phyloP scores from a whole-genome alignment of 2,113 vertebrate species.

The Pedetes capensis region DNA sequence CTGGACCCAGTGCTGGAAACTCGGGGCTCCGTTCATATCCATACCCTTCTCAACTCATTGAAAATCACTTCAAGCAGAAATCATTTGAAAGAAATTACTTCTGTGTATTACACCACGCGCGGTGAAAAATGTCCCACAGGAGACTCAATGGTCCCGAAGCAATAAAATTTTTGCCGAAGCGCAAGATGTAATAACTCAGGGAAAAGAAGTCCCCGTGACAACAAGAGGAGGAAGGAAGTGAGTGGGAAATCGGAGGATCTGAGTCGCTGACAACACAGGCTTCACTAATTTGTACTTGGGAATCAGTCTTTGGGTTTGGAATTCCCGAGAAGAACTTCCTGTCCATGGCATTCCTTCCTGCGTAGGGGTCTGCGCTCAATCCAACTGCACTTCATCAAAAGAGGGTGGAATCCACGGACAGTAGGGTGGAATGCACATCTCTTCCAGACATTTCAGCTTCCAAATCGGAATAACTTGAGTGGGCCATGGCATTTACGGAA shows the following conservation, averaged over 20 bases:
- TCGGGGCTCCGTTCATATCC: constrained; percentile 59
- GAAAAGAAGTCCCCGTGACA: constrained; percentile 81
- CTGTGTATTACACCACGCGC: constrained; percentile 62
- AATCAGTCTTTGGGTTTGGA: constrained; percentile 65
- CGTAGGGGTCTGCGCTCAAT: neutral
- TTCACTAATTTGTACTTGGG: constrained; percentile 66
- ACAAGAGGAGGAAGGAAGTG: constrained; percentile 73
- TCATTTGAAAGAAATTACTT: constrained; percentile 83
- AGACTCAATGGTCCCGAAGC: constrained; percentile 78
- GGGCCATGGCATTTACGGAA: neutral
- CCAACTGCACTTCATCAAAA: neutral
- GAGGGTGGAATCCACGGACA: neutral
- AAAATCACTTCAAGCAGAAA: constrained; percentile 84
- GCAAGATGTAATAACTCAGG: constrained; percentile 78
- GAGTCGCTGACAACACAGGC: constrained; percentile 53
- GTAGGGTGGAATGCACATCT: accelerated
- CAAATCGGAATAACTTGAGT: neutral
- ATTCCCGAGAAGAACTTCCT: constrained; percentile 45
- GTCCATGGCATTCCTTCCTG: constrained; percentile 22
- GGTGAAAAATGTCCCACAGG: constrained; percentile 79
- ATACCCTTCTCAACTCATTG: constrained; percentile 75
- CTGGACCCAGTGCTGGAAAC: neutral
- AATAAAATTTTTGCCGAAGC: constrained; percentile 84
- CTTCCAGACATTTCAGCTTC: neutral
- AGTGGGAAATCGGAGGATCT: constrained; percentile 65